Conservation (phyloP, 1,140 invertebrate genomes). For the Pomacea maculata region DNA sequence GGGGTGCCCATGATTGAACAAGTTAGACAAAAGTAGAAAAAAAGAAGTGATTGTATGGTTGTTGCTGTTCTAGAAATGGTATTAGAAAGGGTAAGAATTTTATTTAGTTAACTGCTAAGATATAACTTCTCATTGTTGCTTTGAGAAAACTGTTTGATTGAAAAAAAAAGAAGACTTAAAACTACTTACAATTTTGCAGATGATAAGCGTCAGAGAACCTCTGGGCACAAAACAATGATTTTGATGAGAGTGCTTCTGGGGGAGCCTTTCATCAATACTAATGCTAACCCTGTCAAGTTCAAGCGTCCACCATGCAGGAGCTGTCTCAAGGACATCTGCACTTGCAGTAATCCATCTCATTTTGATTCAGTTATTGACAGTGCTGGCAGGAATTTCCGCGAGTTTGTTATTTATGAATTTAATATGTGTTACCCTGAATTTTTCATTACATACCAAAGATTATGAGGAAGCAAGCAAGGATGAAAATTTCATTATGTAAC, state of each 20-base stretch:
- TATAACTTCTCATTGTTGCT: no score
- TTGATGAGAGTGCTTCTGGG: slow-evolving; percentile 37
- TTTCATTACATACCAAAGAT: slow-evolving; percentile 48
- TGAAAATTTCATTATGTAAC: no score
- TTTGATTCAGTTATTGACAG: slow-evolving; percentile 47
- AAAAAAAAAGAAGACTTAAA: no score
- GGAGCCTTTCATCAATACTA: slow-evolving; percentile 27
- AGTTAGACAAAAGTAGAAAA: no score
- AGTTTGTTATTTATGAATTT: slow-evolving; percentile 53
- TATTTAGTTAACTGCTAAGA: no score
- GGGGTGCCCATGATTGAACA: no score
- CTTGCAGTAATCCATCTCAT: not conserved
- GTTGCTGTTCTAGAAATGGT: no score
- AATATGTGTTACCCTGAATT: slow-evolving; percentile 51
- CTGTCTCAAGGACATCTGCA: slow-evolving; percentile 15
- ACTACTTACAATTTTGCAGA: slow-evolving; percentile 16
- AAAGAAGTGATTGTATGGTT: no score
- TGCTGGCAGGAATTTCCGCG: slow-evolving; percentile 42
- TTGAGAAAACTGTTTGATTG: no score
- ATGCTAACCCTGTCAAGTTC: slow-evolving; percentile 16
- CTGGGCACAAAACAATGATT: slow-evolving; percentile 32
- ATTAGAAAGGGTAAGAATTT: no score
- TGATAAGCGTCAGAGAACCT: slow-evolving; percentile 26
- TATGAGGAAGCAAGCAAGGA: not conserved
- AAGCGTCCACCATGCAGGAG: slow-evolving; percentile 34